phyloP scores from a whole-genome alignment of 2,888 invertebrate species.

The Drosophila affinis region DNA sequence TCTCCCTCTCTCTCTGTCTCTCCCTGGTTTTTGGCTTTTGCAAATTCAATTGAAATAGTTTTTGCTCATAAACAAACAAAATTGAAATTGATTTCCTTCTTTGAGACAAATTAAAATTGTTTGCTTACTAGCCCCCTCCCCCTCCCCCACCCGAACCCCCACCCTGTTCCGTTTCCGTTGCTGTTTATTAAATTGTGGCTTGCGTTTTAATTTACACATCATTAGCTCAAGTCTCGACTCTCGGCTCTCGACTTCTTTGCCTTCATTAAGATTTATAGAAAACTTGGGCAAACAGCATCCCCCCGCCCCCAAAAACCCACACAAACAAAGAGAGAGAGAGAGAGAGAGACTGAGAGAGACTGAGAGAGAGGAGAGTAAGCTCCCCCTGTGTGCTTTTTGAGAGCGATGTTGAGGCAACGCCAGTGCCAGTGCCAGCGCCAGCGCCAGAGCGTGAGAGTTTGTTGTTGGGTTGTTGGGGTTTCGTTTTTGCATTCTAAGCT shows the following conservation, averaged over 20 bases:
- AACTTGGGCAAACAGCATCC: conserved; percentile 45
- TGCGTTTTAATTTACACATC: conserved; percentile 70
- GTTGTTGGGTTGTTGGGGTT: conserved; percentile 46
- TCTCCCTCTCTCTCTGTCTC: too few species aligned
- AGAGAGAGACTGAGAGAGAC: background rate
- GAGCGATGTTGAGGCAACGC: background rate
- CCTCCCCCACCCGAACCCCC: background rate
- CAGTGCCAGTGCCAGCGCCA: background rate
- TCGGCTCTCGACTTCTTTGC: conserved; percentile 48
- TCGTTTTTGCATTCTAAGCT: conserved; percentile 77
- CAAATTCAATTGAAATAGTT: background rate
- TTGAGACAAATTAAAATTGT: background rate
- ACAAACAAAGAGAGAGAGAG: conserved; percentile 4
- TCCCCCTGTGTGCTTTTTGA: conserved; percentile 28
- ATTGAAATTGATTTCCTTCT: conserved; percentile 1
- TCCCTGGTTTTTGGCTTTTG: background rate
- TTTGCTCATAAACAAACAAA: conserved; percentile 3
- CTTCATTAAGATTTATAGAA: conserved; percentile 70
- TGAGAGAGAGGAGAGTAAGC: background rate
- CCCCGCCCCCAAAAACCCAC: conserved; percentile 8
- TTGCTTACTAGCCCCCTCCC: background rate
- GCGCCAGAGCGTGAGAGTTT: background rate
- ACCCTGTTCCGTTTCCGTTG: too few species aligned
- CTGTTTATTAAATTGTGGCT: conserved; percentile 47
- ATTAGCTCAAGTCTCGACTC: conserved; percentile 55